Evolutionary conservation across 2,113 vertebrate species (phyloP), one percentile per base, ranked within the genome.

Genomic region (Gopherus evgoodei): DNA sequence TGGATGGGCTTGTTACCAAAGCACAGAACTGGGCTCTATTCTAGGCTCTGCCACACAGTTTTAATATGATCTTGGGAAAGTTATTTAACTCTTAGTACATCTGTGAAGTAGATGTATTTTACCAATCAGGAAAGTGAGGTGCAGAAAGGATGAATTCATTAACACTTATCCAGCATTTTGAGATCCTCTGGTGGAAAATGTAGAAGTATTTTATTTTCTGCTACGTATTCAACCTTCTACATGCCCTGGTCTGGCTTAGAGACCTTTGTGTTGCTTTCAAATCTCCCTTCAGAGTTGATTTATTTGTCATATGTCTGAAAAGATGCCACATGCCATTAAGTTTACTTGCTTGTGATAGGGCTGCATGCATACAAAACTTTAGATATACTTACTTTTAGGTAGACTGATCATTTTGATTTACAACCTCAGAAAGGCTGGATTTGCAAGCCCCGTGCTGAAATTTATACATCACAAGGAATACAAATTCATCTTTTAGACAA

Each of bases 71-170:
- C 35, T n/a, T 72, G 65, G 8, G 35, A 19, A 38, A 72, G 19
- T 38, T 72, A 72, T 72, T 72, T 38, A 72, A 72, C n/a, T 38
- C 17, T 22, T 22, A 38, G 8, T 38, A 38, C 17, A 72, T 21
- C n/a, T 38, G n/a, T 38, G 17, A 72, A 72, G n/a, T n/a, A n/a
- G n/a, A n/a, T 22, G 19, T 38, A 38, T n/a, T 72, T 72, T 57
- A 42, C 11, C 53, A 0, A 47, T 57, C 54, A 47, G 22, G 78
- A 24, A 84, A 3, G 0, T 3, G 1, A 81, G 19, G 27, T 81
- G 42, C 83, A 94, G 69, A 56, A 80, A 84, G 24, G 27, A 3
- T 52, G 5, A 85, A 87, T 24, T 50, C 3, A 31, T 59, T 52
- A 69, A 27, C 11, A 11, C 1, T 78, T 76, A 24, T 44, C 1